phyloP scores from a whole-genome alignment of 2,888 invertebrate genomes.

The Dolichopus griseipennis region DNA sequence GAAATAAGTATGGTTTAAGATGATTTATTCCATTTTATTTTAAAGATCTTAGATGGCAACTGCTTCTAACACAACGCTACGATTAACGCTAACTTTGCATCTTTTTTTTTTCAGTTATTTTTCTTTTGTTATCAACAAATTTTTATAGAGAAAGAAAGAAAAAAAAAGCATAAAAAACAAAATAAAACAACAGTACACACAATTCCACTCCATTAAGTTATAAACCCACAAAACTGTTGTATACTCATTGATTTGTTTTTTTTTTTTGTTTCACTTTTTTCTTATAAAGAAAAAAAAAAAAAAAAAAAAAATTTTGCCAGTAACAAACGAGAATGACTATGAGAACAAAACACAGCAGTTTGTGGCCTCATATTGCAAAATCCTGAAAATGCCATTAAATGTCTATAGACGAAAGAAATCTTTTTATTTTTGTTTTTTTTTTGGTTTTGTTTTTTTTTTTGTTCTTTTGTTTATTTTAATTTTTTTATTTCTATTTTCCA shows the following conservation, averaged over 20 bases:
- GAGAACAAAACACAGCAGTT: not conserved
- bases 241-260: not conserved
- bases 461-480: not conserved
- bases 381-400: not conserved
- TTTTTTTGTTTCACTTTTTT: not conserved
- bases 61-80: no score
- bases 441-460: not conserved
- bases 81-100: no score
- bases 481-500: not conserved
- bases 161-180: not conserved
- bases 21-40: no score
- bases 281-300: not conserved
- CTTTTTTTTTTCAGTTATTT: no score
- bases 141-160: not conserved
- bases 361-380: not conserved
- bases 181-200: not conserved
- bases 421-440: not conserved
- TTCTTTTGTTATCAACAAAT: no score
- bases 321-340: not conserved
- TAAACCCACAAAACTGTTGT: constrained; percentile 2
- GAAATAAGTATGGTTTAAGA: no score
- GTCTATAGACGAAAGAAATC: not conserved
- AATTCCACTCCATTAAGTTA: constrained; percentile 1
- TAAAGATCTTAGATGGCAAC: no score
- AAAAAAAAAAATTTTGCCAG: not conserved